Conservation (phyloP, 2,113 vertebrate genomes). For the Phasianus colchicus region DNA sequence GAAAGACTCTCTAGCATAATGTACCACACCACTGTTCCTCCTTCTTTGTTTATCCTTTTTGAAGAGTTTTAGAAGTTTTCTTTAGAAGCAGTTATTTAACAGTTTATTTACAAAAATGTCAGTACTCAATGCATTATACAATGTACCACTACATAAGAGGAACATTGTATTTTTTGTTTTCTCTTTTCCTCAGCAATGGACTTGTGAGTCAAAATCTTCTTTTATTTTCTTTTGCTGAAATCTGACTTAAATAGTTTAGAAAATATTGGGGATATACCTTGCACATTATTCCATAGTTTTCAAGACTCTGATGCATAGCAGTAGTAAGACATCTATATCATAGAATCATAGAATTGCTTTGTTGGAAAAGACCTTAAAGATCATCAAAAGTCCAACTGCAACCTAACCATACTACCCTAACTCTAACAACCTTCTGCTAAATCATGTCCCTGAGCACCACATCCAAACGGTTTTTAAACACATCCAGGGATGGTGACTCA, state of each 20-base stretch:
- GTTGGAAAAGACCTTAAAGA: no score
- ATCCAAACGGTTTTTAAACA: no score
- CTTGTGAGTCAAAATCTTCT: neutral
- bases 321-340: neutral
- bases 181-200: neutral
- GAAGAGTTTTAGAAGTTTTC: neutral
- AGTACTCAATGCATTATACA: neutral
- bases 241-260: neutral
- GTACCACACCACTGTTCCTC: no score
- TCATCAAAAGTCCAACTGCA: no score
- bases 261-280: neutral
- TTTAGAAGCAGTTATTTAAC: neutral
- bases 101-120: neutral
- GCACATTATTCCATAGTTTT: neutral
- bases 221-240: neutral
- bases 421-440: no score
- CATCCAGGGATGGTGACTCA: no score
- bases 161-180: neutral
- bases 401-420: no score
- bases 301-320: neutral
- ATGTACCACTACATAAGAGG: neutral
- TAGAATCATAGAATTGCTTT: no score
- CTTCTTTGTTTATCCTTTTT: no score
- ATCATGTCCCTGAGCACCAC: no score
- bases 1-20: no score